Percentiles rank a stretch among this genome's conserved stretches.
Evolutionary conservation across 2,113 vertebrate genomes (phyloP).

Genomic region (Tursiops truncatus): DNA sequence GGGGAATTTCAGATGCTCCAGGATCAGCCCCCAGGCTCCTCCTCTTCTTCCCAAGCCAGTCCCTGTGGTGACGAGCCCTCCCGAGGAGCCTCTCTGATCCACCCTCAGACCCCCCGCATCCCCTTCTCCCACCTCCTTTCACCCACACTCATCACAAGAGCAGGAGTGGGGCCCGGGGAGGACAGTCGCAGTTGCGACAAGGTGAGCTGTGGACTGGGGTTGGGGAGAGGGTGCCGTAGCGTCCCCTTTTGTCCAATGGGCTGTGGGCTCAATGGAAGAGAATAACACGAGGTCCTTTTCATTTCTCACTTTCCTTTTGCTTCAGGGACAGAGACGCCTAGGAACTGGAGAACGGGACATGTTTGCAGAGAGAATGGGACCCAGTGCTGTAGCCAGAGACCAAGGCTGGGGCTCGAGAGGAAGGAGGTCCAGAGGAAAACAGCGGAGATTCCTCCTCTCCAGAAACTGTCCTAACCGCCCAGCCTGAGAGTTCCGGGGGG

Average conservation of each 20-base stretch:
- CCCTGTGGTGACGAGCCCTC: neutral
- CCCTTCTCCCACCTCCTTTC: neutral
- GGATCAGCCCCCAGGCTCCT: neutral
- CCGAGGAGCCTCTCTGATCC: neutral
- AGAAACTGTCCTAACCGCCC: fast-evolving
- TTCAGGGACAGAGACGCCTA: neutral
- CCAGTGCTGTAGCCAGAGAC: neutral
- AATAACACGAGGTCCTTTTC: neutral
- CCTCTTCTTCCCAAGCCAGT: neutral
- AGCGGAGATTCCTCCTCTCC: neutral
- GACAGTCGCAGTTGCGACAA: neutral
- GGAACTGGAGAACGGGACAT: neutral
- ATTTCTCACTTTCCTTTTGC: neutral
- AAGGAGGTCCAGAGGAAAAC: neutral
- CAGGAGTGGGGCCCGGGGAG: neutral
- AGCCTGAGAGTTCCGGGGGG: neutral
- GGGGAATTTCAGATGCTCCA: neutral
- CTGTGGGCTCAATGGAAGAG: neutral
- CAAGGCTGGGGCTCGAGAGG: neutral
- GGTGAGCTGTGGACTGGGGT: no score
- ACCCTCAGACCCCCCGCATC: neutral
- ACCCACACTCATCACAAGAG: neutral
- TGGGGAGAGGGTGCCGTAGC: neutral
- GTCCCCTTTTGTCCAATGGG: neutral
- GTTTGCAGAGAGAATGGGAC: no score